phyloP scores from a whole-genome alignment of 2,888 invertebrate genomes.

The Machimus rusticus region DNA sequence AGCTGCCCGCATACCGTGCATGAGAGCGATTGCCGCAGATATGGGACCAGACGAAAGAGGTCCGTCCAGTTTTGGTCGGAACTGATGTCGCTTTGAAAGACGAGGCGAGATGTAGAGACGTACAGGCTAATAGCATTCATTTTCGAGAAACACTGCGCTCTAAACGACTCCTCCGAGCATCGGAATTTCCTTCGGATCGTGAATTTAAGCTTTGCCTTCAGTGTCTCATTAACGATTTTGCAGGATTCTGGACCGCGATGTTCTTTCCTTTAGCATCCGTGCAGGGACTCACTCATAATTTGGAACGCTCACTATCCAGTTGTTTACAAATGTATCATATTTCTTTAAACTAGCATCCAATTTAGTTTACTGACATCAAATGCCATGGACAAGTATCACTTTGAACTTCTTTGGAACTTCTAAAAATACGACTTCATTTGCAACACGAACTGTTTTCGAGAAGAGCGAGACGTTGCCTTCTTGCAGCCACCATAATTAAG shows the following conservation, averaged over 20 bases:
- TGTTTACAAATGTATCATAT: background rate
- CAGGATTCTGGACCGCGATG: background rate
- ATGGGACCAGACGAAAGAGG: slow-evolving; percentile 82
- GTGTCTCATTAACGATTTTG: background rate
- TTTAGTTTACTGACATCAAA: background rate
- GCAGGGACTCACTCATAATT: background rate
- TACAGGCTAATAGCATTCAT: slow-evolving; percentile 57
- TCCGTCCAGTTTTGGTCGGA: slow-evolving; percentile 79
- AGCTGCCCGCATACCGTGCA: slow-evolving; percentile 90
- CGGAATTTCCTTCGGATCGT: background rate
- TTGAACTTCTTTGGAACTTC: background rate
- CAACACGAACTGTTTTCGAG: background rate
- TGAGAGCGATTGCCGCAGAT: slow-evolving; percentile 84
- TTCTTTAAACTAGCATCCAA: background rate
- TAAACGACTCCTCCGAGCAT: background rate
- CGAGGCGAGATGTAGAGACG: slow-evolving; percentile 56
- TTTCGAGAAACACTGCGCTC: slow-evolving; percentile 58
- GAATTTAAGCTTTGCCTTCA: background rate
- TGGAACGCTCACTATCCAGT: background rate
- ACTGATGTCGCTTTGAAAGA: slow-evolving; percentile 51
- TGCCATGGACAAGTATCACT: background rate
- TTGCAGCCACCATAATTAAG: background rate
- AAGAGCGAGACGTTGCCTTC: background rate
- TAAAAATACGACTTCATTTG: background rate
- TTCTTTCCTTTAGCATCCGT: background rate